Evolutionary conservation across 2,113 vertebrate species (phyloP).

Genomic region (Falco punctatus): DNA sequence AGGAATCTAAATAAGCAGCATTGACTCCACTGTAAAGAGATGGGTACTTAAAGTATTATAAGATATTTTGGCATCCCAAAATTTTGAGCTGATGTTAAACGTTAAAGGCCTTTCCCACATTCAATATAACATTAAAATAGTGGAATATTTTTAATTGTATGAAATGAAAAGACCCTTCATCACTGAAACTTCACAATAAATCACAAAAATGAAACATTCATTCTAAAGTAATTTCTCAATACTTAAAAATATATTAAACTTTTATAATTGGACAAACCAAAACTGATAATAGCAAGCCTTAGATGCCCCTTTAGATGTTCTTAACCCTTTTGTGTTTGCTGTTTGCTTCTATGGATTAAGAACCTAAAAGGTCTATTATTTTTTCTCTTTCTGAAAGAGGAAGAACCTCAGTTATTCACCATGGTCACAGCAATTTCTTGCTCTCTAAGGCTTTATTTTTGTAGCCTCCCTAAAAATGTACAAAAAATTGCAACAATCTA

Average conservation of each 20-base stretch:
- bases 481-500: background rate
- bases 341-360: background rate
- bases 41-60: background rate
- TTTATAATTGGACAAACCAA: background rate
- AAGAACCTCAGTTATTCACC: background rate
- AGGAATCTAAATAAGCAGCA: background rate
- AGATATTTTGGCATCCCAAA: background rate
- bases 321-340: background rate
- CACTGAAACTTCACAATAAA: background rate
- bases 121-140: background rate
- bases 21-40: background rate
- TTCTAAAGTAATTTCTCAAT: background rate
- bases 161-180: background rate
- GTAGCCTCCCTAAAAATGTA: background rate
- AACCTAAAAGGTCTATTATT: background rate
- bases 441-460: background rate
- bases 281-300: background rate
- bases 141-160: background rate
- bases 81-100: background rate
- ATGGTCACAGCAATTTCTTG: background rate
- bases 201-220: accelerated
- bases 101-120: background rate
- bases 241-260: background rate
- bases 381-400: background rate
- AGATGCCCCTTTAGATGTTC: background rate